Conservation (phyloP, 2,888 invertebrate genomes). For the Cataglyphis livida region DNA sequence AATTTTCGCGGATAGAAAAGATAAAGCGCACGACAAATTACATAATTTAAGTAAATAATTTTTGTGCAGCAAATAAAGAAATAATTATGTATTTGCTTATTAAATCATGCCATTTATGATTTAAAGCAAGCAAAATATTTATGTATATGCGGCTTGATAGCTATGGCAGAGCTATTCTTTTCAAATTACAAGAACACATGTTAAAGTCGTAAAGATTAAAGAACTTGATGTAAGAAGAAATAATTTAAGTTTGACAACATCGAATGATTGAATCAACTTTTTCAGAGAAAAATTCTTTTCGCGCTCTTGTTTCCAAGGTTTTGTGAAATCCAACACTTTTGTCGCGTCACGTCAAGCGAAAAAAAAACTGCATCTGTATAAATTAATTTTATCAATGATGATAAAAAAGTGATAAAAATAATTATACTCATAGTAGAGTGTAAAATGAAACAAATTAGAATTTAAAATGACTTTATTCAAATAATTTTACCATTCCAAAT, state of each 20-base stretch:
- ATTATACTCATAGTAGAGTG: neutral
- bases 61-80: neutral
- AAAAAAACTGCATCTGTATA: neutral
- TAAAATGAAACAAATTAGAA: neutral
- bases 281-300: neutral
- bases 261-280: neutral
- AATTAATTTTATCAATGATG: neutral
- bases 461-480: neutral
- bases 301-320: neutral
- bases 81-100: neutral
- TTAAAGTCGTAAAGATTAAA: neutral
- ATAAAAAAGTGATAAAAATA: neutral
- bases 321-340: neutral
- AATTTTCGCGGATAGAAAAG: neutral
- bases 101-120: neutral
- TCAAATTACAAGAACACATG: neutral
- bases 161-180: neutral
- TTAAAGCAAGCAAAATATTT: neutral
- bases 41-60: conserved; percentile 21
- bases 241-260: neutral
- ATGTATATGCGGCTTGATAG: neutral
- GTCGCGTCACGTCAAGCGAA: neutral
- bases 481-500: neutral
- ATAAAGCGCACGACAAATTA: neutral
- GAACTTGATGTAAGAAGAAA: neutral